Base-by-base conservation (phyloP, 2,888 invertebrate genomes). In the Himalopsyche tibetana region DNA sequence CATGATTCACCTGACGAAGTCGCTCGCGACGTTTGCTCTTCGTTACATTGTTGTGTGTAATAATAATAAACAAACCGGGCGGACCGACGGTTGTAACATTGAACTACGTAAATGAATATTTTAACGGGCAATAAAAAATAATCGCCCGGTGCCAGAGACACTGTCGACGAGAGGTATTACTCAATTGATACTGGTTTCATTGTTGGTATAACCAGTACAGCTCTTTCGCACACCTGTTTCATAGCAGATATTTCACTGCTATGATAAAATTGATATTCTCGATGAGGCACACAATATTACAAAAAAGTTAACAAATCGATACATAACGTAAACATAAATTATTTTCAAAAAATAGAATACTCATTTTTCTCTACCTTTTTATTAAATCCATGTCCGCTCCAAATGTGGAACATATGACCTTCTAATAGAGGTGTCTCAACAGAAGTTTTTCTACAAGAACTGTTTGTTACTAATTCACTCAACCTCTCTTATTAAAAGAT, bases 1-100 rank as follows among this genome's bases (percentile, higher is more conserved):
- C 56, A 36, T 55, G 38, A 83, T 56, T 51, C 85, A 85, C 85
- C 85, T 85, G 85, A 74, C 74, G 74, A 74, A 6, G 74, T 74
- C 4, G 74, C 36, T 74, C 15, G 74, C 38, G 74, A 74, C 36
- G 74, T 74, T 38, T 11, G 74, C 74, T 74, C 69, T 36, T 74
- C 74, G 74, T 38, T 74, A 74, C 74, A 74, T 74, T 74, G 74
- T 74, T 74, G 38, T 38, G 36, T 74, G 19, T 74, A 74, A 74
- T 74, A 74, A 74, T 74, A 36, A 74, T 74, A 74, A 74, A 74
- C 74, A 74, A 74, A 74, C 15, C 74, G 74, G 28, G 55, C 15
- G 55, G 56, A 79, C 36, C 63, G 84, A 81, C 80, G 81, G 51
- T 38, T 55, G 80, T 45, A 81, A 85, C 19, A 15, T 85, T 80